phyloP scores from a whole-genome alignment of 2,888 invertebrate genomes.

The Tetranychus truncatus region DNA sequence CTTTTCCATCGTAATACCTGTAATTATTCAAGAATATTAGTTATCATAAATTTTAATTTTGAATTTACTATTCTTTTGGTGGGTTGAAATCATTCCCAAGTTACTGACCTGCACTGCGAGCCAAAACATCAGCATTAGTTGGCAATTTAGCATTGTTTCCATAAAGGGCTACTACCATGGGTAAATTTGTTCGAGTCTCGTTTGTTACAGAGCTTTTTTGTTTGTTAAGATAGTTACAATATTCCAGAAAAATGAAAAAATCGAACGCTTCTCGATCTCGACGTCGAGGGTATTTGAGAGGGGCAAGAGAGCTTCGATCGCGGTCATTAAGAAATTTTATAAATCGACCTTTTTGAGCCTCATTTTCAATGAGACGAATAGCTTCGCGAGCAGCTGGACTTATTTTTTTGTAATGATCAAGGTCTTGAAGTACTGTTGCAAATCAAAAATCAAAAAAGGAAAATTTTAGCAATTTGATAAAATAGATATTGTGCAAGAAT shows the following conservation, averaged over 20 bases:
- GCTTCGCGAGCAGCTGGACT: slow-evolving; percentile 68
- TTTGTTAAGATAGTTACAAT: slow-evolving; percentile 46
- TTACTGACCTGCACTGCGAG: background rate
- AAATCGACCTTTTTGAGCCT: slow-evolving; percentile 53
- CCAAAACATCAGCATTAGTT: slow-evolving; percentile 1
- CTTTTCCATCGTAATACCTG: slow-evolving; percentile 7
- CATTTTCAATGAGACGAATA: slow-evolving; percentile 76
- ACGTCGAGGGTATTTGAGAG: slow-evolving; percentile 55
- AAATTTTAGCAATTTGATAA: background rate
- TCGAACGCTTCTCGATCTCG: slow-evolving; percentile 53
- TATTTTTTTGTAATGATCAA: slow-evolving; percentile 70
- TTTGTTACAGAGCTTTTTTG: background rate
- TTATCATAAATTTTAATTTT: background rate
- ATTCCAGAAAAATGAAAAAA: slow-evolving; percentile 62
- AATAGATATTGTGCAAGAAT: slow-evolving; percentile 27
- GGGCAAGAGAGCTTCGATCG: slow-evolving; percentile 52
- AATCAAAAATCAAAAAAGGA: background rate
- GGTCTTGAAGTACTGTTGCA: slow-evolving; percentile 61
- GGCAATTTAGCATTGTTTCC: background rate
- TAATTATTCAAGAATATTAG: background rate
- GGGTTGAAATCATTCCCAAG: background rate
- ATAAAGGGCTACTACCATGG: background rate
- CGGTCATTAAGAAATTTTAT: slow-evolving; percentile 67
- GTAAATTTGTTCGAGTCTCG: background rate
- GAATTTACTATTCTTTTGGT: too few relatives aligned